These are phyloP conservation scores for Dascyllus trimaculatus DNA, from an alignment of 2,113 vertebrate species.

Conservation along the genomic window DNA sequence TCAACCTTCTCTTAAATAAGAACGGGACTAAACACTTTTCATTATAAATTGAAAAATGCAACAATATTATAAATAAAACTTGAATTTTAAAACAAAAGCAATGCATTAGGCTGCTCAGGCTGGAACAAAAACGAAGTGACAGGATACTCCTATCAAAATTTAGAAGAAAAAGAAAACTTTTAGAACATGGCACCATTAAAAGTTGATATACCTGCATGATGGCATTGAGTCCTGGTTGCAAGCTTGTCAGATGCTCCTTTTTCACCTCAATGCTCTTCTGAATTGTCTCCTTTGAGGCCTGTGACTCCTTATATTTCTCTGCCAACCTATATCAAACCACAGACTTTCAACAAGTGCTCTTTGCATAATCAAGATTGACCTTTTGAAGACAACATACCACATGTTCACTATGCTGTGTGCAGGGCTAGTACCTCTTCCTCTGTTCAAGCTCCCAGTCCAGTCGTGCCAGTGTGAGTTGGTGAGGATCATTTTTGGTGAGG, in stretches of 20 bases:
- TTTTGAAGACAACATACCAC: neutral
- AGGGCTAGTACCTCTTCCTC: conserved; percentile 90
- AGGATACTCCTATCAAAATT: neutral
- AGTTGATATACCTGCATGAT: conserved; percentile 94
- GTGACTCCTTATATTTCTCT: conserved; percentile 93
- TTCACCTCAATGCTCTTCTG: conserved; percentile 97
- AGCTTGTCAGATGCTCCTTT: conserved; percentile 95
- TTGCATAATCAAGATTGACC: neutral
- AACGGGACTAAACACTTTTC: too few species aligned
- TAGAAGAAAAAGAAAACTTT: neutral
- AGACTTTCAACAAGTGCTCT: neutral
- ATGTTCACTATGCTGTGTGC: too few species aligned
- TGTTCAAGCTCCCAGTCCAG: conserved; percentile 99
- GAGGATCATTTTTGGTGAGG: conserved; percentile 90
- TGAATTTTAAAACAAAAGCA: too few species aligned
- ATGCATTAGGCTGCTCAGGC: too few species aligned
- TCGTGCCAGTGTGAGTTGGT: conserved; percentile 96
- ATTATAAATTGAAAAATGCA: too few species aligned
- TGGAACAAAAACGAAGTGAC: too few species aligned
- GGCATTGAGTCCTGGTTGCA: conserved; percentile 96
- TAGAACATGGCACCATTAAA: neutral
- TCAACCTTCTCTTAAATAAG: too few species aligned
- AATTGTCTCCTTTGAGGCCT: conserved; percentile 95
- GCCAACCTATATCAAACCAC: conserved; percentile 87
- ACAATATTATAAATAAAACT: too few species aligned